Conservation (phyloP, 2,888 invertebrate genomes). For the Microchrysa polita region DNA sequence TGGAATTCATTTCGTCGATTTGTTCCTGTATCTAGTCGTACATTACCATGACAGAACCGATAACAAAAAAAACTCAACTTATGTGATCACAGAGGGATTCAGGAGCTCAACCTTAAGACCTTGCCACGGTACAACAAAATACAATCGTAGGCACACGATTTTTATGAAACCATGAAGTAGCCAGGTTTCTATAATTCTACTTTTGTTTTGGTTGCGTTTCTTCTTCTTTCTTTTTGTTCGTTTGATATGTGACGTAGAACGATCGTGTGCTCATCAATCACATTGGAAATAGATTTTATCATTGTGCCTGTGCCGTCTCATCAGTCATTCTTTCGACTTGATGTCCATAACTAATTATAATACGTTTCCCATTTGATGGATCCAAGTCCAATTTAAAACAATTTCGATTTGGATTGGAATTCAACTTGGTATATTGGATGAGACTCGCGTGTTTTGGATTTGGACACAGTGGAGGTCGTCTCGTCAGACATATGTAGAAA, state of each 20-base stretch:
- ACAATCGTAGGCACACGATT: too few relatives aligned
- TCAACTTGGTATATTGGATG: background rate
- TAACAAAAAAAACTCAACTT: too few relatives aligned
- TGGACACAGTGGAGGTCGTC: background rate
- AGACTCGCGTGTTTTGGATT: too few relatives aligned
- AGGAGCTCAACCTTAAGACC: too few relatives aligned
- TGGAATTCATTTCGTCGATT: too few relatives aligned
- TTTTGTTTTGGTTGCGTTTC: background rate
- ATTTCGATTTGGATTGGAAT: background rate
- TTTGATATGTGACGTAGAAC: background rate
- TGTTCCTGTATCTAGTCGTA: too few relatives aligned
- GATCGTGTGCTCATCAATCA: conserved; percentile 24
- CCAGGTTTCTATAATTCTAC: too few relatives aligned
- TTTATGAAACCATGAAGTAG: too few relatives aligned
- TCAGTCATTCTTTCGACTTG: background rate
- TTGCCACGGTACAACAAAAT: too few relatives aligned
- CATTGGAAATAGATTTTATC: background rate
- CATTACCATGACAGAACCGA: too few relatives aligned
- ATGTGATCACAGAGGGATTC: too few relatives aligned
- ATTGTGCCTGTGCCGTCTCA: too few relatives aligned
- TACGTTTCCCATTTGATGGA: conserved; percentile 1
- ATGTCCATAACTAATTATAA: conserved; percentile 35
- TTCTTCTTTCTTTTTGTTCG: background rate
- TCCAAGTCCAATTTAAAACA: conserved; percentile 4
- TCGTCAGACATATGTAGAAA: background rate